A percentile compares a stretch with the other conserved stretches of the same genome.
phyloP scores from a whole-genome alignment of 2,797 vertebrate genomes.

The Spizella passerina region DNA sequence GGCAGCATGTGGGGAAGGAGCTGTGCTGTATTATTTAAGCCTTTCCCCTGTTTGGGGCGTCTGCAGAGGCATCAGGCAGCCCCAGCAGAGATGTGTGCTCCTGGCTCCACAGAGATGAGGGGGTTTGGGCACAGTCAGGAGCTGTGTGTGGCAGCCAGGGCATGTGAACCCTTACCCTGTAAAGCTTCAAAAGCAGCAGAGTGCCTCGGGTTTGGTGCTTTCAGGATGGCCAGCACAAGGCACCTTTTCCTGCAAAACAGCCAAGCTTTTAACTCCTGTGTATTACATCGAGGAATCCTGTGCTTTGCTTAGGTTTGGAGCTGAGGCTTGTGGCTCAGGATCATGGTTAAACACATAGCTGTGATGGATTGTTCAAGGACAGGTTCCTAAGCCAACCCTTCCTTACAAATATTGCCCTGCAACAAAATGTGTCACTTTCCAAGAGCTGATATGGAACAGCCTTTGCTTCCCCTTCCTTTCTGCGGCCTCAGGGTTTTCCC shows the following conservation, averaged over 20 bases:
- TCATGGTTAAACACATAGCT: background rate
- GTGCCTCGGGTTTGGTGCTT: background rate
- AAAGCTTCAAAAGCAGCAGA: background rate
- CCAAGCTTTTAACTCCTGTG: background rate
- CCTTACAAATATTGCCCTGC: background rate
- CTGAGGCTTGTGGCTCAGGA: background rate
- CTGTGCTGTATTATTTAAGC: accelerated
- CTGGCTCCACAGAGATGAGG: background rate
- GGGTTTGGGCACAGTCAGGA: background rate
- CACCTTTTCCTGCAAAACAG: background rate
- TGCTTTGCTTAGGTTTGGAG: background rate
- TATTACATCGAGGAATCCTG: background rate
- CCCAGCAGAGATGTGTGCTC: background rate
- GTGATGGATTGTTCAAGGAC: background rate
- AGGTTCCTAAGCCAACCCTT: background rate
- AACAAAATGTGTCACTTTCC: background rate
- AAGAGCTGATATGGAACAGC: background rate
- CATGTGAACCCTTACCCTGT: background rate
- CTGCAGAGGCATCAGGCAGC: background rate
- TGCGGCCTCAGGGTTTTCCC: background rate
- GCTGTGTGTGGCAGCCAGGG: background rate
- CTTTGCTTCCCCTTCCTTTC: background rate
- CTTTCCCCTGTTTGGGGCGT: background rate
- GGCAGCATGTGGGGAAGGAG: background rate
- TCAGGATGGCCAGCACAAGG: no score